Conservation (phyloP, 1,140 invertebrate species). For the Drosophila nigrodunni region DNA sequence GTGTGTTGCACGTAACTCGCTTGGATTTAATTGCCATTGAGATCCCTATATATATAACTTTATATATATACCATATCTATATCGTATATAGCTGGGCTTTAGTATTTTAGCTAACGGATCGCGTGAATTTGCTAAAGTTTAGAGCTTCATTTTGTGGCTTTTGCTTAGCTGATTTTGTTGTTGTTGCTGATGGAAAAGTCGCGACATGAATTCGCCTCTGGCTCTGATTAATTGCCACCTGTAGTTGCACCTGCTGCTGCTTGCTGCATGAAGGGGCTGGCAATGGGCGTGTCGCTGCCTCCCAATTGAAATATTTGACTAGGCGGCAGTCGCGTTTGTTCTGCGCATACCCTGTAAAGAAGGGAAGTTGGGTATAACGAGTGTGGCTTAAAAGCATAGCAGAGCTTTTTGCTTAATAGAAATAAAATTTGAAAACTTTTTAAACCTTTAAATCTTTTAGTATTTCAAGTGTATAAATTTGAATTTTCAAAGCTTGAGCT, state of each 20-base stretch:
- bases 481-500: neutral
- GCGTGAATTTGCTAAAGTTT: constrained; percentile 83
- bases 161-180: constrained; percentile 12
- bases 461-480: too few relatives aligned
- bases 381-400: too few relatives aligned
- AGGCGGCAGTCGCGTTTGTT: constrained; percentile 12
- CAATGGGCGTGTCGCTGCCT: constrained; percentile 56
- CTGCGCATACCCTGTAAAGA: constrained; percentile 20
- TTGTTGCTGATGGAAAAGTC: constrained; percentile 41
- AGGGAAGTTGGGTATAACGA: too few relatives aligned
- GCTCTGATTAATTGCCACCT: constrained; percentile 66
- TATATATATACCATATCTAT: constrained; percentile 8
- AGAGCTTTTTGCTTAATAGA: too few relatives aligned
- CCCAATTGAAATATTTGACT: constrained; percentile 62
- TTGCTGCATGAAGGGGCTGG: constrained; percentile 27
- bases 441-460: too few relatives aligned
- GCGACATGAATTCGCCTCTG: constrained; percentile 56
- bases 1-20: constrained; percentile 57
- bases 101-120: constrained; percentile 51
- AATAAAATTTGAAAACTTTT: too few relatives aligned
- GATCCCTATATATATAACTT: neutral
- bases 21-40: constrained; percentile 53
- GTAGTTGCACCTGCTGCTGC: constrained; percentile 57
- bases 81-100: neutral
- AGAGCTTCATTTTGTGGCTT: constrained; percentile 69